These are phyloP conservation scores for Spatulosminthurus flaviceps DNA, from an alignment of 2,888 invertebrate genomes.

Conservation along the genomic window DNA sequence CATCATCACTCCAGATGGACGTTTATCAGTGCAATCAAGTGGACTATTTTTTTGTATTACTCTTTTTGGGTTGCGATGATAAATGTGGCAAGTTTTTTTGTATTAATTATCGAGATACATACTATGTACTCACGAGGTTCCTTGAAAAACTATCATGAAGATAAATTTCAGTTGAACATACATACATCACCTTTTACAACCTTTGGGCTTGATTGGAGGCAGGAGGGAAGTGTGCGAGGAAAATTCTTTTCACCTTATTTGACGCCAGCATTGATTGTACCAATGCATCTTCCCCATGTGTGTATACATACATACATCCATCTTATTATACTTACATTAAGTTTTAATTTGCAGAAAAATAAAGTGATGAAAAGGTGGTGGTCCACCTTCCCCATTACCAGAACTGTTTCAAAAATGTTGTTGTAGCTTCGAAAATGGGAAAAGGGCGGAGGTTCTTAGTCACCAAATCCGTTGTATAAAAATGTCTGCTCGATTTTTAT, in stretches of 20 bases:
- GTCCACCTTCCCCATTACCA: not conserved
- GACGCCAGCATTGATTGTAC: not conserved
- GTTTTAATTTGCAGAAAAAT: slow-evolving; percentile 8
- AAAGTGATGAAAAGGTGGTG: slow-evolving; percentile 5
- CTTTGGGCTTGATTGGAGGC: not conserved
- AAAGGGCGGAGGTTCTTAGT: not conserved
- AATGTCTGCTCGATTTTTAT: slow-evolving; percentile 2
- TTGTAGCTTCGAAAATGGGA: slow-evolving; percentile 5
- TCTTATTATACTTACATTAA: not conserved
- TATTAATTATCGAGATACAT: not conserved
- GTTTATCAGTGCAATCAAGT: not conserved
- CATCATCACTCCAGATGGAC: too few relatives aligned
- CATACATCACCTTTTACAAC: not conserved
- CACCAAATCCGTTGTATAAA: not conserved
- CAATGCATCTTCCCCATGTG: not conserved
- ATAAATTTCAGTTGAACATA: not conserved
- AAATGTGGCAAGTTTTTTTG: slow-evolving; percentile 4
- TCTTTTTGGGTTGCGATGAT: not conserved
- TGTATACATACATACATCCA: not conserved
- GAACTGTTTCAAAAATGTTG: not conserved
- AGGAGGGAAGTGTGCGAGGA: not conserved
- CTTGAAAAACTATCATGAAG: not conserved
- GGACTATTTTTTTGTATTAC: not conserved
- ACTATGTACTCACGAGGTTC: too few relatives aligned
- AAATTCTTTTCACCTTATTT: slow-evolving; percentile 13